Base-by-base conservation (phyloP, 2,888 invertebrate genomes). In the Dinocampus coccinellae region DNA sequence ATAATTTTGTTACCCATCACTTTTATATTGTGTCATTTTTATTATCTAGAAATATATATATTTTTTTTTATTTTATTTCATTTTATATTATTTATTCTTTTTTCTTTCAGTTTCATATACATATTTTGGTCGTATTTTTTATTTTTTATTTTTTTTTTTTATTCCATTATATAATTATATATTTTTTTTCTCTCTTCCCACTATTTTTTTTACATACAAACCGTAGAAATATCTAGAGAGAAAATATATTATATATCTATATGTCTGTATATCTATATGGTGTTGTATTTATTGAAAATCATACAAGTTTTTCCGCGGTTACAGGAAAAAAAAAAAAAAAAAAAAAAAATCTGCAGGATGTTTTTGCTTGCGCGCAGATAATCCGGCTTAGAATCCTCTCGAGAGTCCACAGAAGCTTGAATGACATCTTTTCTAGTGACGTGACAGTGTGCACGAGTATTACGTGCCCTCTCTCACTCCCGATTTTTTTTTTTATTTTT, bases 311-410 rank as follows among this genome's bases (percentile, higher is more conserved):
- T 58, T 36, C 39, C 29, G 9, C 57, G 47, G 33, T 70, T 58
- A 33, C n/a, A 64, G 63, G n/a, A n/a, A n/a, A n/a, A n/a, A n/a
- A n/a, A n/a, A n/a, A n/a, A n/a, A n/a, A n/a, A n/a, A n/a, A n/a
- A n/a, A n/a, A n/a, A 24, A 55, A 70, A 67, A 72, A 73, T 63
- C 66, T 66, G 47, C 72, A 68, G 69, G 70, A 66, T 71, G 63
- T 62, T 68, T 70, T 34, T 68, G 22, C 72, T 72, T n/a, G n/a
- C 34, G 71, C 61, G 36, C 79, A 83, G 86, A 86, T 87, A 83
- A 87, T 87, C 87, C 86, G 82, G 86, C 85, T 87, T 85, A 86
- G 76, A 74, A 76, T 80, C 79, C 74, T 74, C 78, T 81, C 68
- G 73, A 74, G 77, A 74, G 78, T 78, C 77, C 76, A 77, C 78